phyloP scores from a whole-genome alignment of 2,113 vertebrate genomes.

The Vireo altiloquus region DNA sequence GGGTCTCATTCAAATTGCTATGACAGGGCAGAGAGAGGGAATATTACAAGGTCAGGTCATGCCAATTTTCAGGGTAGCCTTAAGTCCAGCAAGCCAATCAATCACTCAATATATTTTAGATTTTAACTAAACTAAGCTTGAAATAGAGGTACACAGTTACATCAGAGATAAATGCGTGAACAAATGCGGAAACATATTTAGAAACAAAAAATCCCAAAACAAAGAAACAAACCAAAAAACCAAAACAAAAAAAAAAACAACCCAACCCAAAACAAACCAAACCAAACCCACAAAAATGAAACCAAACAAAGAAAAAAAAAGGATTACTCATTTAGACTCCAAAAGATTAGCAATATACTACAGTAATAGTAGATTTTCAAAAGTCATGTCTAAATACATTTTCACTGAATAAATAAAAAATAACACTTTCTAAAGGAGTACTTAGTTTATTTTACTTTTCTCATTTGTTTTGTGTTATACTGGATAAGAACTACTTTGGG shows the following conservation, averaged over 20 bases:
- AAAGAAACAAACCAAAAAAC: no score
- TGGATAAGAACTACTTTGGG: not conserved
- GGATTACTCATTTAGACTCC: not conserved
- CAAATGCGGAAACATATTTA: not conserved
- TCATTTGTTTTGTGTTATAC: not conserved
- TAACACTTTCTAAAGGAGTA: not conserved
- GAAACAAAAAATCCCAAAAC: not conserved
- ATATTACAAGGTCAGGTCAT: not conserved
- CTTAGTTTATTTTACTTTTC: not conserved
- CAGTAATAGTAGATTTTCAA: not conserved
- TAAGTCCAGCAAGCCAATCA: not conserved
- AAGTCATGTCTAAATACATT: not conserved
- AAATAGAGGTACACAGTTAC: not conserved
- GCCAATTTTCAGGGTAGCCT: not conserved
- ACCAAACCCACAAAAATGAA: no score
- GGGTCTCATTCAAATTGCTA: not conserved
- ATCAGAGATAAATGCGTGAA: not conserved
- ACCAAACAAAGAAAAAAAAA: not conserved
- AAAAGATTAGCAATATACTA: not conserved
- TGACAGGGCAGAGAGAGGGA: not conserved
- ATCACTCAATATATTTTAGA: not conserved
- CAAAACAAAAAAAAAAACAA: no score
- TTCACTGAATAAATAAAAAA: not conserved
- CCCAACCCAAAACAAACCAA: no score
- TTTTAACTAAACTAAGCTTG: slow-evolving; percentile 43